phyloP scores from a whole-genome alignment of 2,797 vertebrate genomes.

The Dermochelys coriacea region DNA sequence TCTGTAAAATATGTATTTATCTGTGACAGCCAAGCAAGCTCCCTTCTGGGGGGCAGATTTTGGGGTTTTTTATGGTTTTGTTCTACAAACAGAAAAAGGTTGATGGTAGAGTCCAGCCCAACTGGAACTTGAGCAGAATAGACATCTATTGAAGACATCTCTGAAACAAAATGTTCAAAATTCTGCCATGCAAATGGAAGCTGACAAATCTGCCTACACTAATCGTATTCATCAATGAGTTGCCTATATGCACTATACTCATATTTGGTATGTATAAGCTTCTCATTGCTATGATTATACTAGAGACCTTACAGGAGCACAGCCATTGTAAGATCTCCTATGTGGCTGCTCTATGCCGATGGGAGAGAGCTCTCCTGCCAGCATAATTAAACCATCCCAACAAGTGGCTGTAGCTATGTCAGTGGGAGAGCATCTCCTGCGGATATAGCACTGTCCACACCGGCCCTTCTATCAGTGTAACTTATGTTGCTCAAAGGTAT shows the following conservation, averaged over 20 bases:
- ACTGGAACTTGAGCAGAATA: neutral
- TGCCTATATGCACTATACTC: neutral
- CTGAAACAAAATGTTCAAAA: neutral
- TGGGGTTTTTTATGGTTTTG: neutral
- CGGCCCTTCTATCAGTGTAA: too few species aligned
- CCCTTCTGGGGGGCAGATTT: too few species aligned
- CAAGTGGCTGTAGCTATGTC: too few species aligned
- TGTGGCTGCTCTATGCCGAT: too few species aligned
- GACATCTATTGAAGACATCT: neutral
- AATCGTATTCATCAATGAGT: neutral
- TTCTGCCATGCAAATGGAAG: neutral
- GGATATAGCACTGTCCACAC: too few species aligned
- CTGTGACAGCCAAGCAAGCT: neutral
- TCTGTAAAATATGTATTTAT: constrained; percentile 21
- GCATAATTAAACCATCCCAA: too few species aligned
- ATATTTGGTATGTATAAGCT: neutral
- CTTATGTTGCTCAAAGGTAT: too few species aligned
- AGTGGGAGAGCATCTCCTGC: too few species aligned
- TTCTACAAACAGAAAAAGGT: neutral
- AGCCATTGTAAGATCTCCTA: too few species aligned
- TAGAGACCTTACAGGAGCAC: too few species aligned
- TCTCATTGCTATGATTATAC: too few species aligned
- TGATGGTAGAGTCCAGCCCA: neutral
- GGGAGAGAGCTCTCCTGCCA: too few species aligned
- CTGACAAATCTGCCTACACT: neutral